Base-by-base conservation (phyloP, 1,140 invertebrate genomes). In the Cotesia typhae region DNA sequence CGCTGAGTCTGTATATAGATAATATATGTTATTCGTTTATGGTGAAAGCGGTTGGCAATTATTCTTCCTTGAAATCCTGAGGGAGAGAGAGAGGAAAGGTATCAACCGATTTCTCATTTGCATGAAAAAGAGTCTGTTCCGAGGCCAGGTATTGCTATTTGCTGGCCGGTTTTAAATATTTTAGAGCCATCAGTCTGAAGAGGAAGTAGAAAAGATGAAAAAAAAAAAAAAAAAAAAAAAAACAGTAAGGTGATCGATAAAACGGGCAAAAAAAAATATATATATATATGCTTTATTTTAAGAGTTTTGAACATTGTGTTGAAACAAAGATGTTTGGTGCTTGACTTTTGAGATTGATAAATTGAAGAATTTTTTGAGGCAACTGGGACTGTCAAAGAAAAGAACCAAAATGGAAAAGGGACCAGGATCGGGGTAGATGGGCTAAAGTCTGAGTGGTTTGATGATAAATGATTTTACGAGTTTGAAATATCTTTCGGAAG, bases 21-120 rank as follows among this genome's bases (percentile, higher is more conserved):
- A 55, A 55, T 55, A 55, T 20, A 55, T 55, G 17, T 55, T 17
- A 17, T 55, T 14, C 17, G 53, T 64, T 35, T 12, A n/a, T 17
- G 14, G 61, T 64, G 61, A 64, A 64, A 64, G 61, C 61, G 37
- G 36, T n/a, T 35, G 61, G 10, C 61, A 35, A 64, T 63, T 47
- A 61, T 41, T 71, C 70, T 71, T 71, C 52, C 61, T 64, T 17
- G 57, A 61, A 71, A 71, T 65, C 35, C 61, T 53, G 47, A 37
- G 10, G 55, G 67, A 57, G 14, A 36, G 20, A 60, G 28, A 60
- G 38, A 63, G 38, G 63, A 63, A 63, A 41, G 64, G 60, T 64
- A 71, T 71, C 51, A 37, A 51, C 47, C 61, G 60, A 55, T 71
- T 71, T 65, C 70, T 71, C 61, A 71, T 71, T 71, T 71, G 51